Conservation (phyloP, 1,140 invertebrate genomes). For the Hyphantria cunea region DNA sequence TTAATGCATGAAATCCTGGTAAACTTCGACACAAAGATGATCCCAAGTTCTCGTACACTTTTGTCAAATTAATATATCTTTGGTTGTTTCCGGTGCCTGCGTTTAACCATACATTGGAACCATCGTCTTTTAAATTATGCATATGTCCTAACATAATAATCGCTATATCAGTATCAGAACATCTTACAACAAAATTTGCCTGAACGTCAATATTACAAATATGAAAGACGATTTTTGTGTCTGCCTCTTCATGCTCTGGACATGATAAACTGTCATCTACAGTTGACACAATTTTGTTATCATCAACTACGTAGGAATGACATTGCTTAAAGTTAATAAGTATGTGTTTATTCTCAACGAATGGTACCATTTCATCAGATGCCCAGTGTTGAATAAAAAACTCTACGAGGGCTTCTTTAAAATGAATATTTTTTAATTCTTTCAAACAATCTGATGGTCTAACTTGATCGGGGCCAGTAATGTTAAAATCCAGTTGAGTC, state of each 20-base stretch:
- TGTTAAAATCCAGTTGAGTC: conserved; percentile 19
- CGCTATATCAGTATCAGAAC: conserved; percentile 44
- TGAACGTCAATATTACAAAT: conserved; percentile 1
- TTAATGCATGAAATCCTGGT: conserved; percentile 50
- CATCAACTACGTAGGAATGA: conserved; percentile 19
- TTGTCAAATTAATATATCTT: conserved; percentile 44
- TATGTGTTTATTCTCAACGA: conserved; percentile 33
- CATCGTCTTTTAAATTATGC: conserved; percentile 37
- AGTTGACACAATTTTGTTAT: conserved; percentile 15
- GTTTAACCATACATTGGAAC: conserved; percentile 41
- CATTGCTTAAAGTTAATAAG: conserved; percentile 27
- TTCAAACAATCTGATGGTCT: background rate
- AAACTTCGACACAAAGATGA: conserved; percentile 41
- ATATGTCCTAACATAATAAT: too few relatives aligned
- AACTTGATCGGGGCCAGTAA: background rate
- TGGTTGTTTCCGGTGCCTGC: conserved; percentile 43
- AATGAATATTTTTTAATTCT: background rate
- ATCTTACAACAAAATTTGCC: conserved; percentile 5
- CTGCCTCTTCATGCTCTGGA: conserved; percentile 31
- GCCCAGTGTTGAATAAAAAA: background rate
- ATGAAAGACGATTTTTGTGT: conserved; percentile 27
- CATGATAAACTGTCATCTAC: conserved; percentile 27
- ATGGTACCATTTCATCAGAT: conserved; percentile 10
- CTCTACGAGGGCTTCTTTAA: background rate
- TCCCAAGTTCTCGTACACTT: conserved; percentile 48